Conservation (phyloP, 2,888 invertebrate genomes). For the Pyrocoelia pectoralis region DNA sequence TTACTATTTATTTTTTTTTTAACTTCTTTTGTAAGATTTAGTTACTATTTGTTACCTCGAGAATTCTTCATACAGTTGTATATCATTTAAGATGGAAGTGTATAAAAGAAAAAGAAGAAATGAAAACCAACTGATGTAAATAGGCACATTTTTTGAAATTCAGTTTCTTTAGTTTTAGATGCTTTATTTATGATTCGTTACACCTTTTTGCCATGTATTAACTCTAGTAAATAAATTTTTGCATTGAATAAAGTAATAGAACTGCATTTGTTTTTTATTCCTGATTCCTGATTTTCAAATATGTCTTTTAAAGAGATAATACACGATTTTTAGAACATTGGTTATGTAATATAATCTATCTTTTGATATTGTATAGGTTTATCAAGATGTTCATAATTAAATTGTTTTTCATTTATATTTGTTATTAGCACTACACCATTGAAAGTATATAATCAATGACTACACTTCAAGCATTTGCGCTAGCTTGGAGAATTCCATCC, state of each 20-base stretch:
- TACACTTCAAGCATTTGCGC: too few relatives aligned
- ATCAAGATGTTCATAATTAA: too few relatives aligned
- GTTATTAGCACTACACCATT: too few relatives aligned
- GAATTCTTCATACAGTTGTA: conserved; percentile 39
- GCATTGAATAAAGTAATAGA: conserved; percentile 51
- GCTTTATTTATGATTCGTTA: conserved; percentile 52
- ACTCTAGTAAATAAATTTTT: conserved; percentile 52
- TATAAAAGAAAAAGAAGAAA: conserved; percentile 37
- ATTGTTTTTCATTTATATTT: too few relatives aligned
- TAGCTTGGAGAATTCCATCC: too few relatives aligned
- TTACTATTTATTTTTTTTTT: conserved; percentile 50
- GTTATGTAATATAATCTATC: too few relatives aligned
- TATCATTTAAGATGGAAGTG: conserved; percentile 28
- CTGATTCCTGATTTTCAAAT: conserved; percentile 1
- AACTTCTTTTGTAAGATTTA: conserved; percentile 43
- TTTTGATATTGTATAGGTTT: too few relatives aligned
- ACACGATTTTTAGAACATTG: too few relatives aligned
- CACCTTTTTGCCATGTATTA: conserved; percentile 53
- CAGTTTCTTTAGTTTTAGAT: conserved; percentile 49
- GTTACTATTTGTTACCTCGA: conserved; percentile 46
- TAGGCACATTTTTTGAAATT: conserved; percentile 38
- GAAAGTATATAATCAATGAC: too few relatives aligned
- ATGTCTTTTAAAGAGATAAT: too few relatives aligned
- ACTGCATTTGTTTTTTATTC: conserved; percentile 24
- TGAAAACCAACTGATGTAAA: conserved; percentile 47